phyloP scores from a whole-genome alignment of 2,888 invertebrate genomes.

The Tillus elongatus region DNA sequence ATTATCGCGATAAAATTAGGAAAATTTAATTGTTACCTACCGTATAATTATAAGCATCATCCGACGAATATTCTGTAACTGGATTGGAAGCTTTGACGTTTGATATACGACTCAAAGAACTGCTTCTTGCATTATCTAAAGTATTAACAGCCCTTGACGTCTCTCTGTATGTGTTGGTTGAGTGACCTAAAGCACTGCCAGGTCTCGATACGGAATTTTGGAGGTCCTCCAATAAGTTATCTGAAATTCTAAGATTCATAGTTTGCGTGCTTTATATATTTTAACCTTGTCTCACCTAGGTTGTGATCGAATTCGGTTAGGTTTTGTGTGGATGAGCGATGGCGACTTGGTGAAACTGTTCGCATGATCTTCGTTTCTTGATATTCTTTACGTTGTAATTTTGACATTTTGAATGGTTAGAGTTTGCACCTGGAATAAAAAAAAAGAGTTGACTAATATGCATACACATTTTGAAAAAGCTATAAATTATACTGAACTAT shows the following conservation, averaged over 20 bases:
- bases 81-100: constrained; percentile 37
- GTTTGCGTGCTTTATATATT: not conserved
- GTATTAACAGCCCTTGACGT: constrained; percentile 24
- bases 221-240: constrained; percentile 40
- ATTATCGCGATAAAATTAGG: too few relatives aligned
- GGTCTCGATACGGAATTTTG: constrained; percentile 41
- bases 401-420: constrained; percentile 32
- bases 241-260: constrained; percentile 25
- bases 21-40: too few relatives aligned
- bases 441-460: too few relatives aligned
- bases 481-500: too few relatives aligned
- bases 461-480: too few relatives aligned
- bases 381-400: constrained; percentile 39
- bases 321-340: constrained; percentile 34
- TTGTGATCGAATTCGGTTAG: constrained; percentile 39
- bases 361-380: constrained; percentile 37
- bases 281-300: constrained; percentile 36
- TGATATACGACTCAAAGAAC: constrained; percentile 33
- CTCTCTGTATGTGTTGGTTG: constrained; percentile 28
- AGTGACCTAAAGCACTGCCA: constrained; percentile 33
- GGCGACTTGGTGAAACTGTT: constrained; percentile 35
- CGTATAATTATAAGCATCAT: constrained; percentile 37
- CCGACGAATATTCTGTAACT: constrained; percentile 37
- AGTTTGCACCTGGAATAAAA: too few relatives aligned
- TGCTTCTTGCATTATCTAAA: constrained; percentile 27